Base-by-base conservation (phyloP, 1,140 invertebrate species). In the Solenopsis invicta region DNA sequence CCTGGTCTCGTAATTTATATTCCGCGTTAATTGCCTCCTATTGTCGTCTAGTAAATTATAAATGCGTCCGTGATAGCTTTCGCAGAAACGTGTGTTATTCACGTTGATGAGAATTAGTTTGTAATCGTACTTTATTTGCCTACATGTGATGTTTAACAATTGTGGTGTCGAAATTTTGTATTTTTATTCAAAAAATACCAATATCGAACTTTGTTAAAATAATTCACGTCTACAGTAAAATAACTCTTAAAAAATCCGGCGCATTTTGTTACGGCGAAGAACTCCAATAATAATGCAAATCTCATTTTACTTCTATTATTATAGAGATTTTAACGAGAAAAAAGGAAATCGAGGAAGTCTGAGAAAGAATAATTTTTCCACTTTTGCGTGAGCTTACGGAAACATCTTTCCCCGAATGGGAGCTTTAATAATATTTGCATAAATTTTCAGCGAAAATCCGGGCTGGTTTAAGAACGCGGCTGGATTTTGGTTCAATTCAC, bases 381-480 rank as follows among this genome's bases (percentile, higher is more conserved):
- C 9, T 34, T 29, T 75, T 16, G 34, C 6, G 16, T 37, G 24
- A n/a, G 48, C 8, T 61, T 24, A 37, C 16, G 9, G 54, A 21
- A 59, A 48, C 10, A 76, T 52, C n/a, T 50, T 81, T 81, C 41
- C 21, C 10, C 5, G 13, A 1, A 54, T 69, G 9, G 62, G 13
- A 62, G 21, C 10, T 18, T 37, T 12, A 81, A 18, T 88, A 91
- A 18, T 88, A 91, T 90, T 88, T 88, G 84, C 67, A 59, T 77
- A 54, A 72, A 89, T 82, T 87, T 91, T 45, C 76, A 95, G 95
- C 29, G 93, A 97, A 54, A 97, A 98, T 94, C 95, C 95, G 4
- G 97, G 97, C 1, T 98, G 98, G 98, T 95, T 96, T 90, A 95
- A 95, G 67, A 98, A 98, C 92, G 96, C 95, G 0, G 97, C 96